Conservation (phyloP, 2,797 vertebrate genomes). For the Chloroceryle inda region DNA sequence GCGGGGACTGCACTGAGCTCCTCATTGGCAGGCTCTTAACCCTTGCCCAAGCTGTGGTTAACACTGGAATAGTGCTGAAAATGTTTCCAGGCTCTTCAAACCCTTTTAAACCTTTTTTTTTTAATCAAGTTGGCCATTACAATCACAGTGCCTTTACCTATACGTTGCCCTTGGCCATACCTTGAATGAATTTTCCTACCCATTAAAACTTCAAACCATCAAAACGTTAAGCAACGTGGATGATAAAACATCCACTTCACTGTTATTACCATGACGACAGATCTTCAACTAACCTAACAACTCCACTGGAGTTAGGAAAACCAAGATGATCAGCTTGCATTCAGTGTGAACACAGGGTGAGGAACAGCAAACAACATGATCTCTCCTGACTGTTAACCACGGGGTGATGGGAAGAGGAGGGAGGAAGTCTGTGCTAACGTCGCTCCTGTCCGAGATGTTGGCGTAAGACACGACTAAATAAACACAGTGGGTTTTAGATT, state of each 20-base stretch:
- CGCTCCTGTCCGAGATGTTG: constrained; percentile 13
- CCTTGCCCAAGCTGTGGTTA: background rate
- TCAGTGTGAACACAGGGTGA: constrained; percentile 22
- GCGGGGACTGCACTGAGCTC: background rate
- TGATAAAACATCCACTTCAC: background rate
- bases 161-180: background rate
- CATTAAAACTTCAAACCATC: constrained; percentile 14
- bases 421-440: constrained; percentile 51
- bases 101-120: background rate
- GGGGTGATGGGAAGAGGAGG: constrained; percentile 10
- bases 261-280: background rate
- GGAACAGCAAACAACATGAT: constrained; percentile 28
- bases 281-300: constrained; percentile 46
- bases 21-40: background rate
- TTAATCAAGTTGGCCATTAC: background rate
- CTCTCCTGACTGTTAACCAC: background rate
- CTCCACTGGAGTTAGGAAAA: constrained; percentile 65
- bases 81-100: background rate
- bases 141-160: background rate
- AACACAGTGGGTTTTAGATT: background rate
- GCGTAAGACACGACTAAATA: background rate
- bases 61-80: background rate
- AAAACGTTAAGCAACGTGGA: background rate
- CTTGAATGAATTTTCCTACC: background rate
- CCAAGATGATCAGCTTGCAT: constrained; percentile 8